phyloP scores from a whole-genome alignment of 2,113 vertebrate genomes.

The Lasiurus cinereus region DNA sequence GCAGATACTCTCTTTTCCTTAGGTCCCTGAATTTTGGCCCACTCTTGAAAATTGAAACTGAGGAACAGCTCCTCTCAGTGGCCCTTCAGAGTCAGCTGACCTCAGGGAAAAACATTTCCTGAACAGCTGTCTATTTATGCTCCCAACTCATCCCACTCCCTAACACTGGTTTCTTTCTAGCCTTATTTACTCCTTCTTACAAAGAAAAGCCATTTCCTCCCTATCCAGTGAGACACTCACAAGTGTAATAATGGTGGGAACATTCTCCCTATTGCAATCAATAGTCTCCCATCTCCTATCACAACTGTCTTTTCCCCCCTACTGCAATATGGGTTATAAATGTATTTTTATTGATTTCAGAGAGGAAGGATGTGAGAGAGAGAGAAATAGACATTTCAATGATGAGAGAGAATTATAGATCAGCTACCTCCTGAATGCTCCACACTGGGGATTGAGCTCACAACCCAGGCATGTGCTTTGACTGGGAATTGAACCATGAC shows the following conservation, averaged over 20 bases:
- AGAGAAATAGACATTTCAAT: no score
- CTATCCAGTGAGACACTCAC: neutral
- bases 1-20: neutral
- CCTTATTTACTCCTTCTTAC: neutral
- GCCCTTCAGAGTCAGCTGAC: neutral
- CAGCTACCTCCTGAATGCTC: no score
- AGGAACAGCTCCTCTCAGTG: neutral
- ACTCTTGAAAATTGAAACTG: neutral
- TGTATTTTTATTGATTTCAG: neutral
- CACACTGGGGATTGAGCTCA: no score
- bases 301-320: neutral
- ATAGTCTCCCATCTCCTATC: neutral
- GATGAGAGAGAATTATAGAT: no score
- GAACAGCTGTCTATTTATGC: neutral
- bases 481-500: no score
- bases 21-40: neutral
- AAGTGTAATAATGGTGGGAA: neutral
- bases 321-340: neutral
- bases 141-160: neutral
- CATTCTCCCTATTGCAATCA: neutral
- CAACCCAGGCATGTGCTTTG: no score
- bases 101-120: neutral
- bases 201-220: neutral
- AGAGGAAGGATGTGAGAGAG: no score
- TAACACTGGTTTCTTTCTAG: neutral